phyloP scores from a whole-genome alignment of 2,888 invertebrate genomes.

The Resseliella maxima region DNA sequence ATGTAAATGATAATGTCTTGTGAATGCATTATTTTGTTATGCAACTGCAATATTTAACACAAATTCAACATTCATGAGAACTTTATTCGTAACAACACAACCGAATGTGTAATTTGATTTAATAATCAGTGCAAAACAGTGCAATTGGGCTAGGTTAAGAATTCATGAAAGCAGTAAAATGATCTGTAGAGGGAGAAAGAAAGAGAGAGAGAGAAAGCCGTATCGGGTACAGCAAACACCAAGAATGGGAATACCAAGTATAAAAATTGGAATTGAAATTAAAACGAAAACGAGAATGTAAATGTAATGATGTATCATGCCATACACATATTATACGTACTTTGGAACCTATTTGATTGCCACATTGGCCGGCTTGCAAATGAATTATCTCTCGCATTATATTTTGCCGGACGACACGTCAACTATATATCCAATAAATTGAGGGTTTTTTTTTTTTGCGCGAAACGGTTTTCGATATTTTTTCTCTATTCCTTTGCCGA shows the following conservation, averaged over 20 bases:
- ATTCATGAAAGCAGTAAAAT: not conserved
- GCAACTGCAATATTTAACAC: conserved; percentile 14
- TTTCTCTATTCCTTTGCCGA: not conserved
- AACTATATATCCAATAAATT: not conserved
- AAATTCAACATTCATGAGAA: conserved; percentile 17
- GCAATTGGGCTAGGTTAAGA: conserved; percentile 27
- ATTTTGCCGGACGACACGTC: not conserved
- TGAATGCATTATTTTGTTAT: not conserved
- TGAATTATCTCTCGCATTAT: conserved; percentile 93
- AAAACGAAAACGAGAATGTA: not conserved
- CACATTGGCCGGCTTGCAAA: conserved; percentile 90
- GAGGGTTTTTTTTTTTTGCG: not conserved
- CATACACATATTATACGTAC: conserved; percentile 66
- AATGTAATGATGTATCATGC: not conserved
- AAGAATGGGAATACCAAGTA: not conserved
- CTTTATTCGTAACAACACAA: not conserved
- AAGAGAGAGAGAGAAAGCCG: not conserved
- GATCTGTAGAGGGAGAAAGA: not conserved
- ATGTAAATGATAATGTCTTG: conserved; percentile 29
- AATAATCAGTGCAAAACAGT: not conserved
- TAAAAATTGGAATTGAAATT: not conserved
- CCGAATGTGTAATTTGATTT: conserved; percentile 32
- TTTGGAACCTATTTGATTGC: conserved; percentile 93
- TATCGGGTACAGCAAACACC: not conserved
- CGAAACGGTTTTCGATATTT: no score